Base-by-base conservation (phyloP, 2,113 vertebrate genomes). In the Nestor notabilis region DNA sequence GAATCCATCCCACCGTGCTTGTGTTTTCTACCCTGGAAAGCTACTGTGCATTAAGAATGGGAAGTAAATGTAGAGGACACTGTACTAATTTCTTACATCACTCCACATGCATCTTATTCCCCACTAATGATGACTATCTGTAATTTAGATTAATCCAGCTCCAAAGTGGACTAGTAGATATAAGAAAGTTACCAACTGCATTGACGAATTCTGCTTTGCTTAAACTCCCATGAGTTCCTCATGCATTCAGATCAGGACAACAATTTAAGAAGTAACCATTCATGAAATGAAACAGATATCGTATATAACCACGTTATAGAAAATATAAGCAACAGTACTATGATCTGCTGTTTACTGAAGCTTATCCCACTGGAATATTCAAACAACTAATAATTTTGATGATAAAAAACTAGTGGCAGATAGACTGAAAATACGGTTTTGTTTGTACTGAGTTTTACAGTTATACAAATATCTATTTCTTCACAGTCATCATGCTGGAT, bases 21-120 rank as follows among this genome's bases (percentile, higher is more conserved):
- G 11, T 33, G 53, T 16, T 81, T 76, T 27, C 79, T 80, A 46
- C 63, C n/a, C 6, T 3, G 4, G 20, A 44, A 49, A 49, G 13
- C 12, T 63, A 17, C 37, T 9, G n/a, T 11, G 27, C 41, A 10
- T 28, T 60, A 74, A 47, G 15, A 89, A 43, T 6, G 17, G 60
- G 43, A 50, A 41, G 7, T 5, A 41, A 31, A 41, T 6, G 25
- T 14, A 56, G 24, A 53, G 20, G 31, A n/a, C 7, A 4, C 39
- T 28, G 2, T 7, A 24, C 1, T 17, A 11, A 55, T 49, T 60
- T 24, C n/a, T 78, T 23, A 0, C 3, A 17, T 19, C 6, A 1
- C 8, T 78, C 27, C 46, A 49, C 19, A 5, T 5, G 31, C 10
- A 25, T 19, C n/a, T 63, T 10, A 18, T 13, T 65, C 23, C 21